These are phyloP conservation scores for Drosophila yakuba DNA, from an alignment of 1,140 invertebrate genomes.

Conservation along the genomic window DNA sequence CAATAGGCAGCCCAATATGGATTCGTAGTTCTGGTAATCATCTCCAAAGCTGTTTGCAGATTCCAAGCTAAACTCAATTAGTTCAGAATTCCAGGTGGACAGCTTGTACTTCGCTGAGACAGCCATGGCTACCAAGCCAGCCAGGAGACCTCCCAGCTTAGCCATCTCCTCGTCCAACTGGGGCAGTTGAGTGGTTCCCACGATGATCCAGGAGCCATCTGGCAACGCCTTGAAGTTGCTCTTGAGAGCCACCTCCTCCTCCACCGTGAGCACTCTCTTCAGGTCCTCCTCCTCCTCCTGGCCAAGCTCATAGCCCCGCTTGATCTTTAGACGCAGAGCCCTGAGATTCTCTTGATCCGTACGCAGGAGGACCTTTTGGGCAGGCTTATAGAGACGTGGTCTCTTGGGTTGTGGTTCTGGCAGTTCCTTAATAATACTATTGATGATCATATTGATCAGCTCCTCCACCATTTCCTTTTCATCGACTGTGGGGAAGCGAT, in stretches of 20 bases:
- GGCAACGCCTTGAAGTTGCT: conserved; percentile 70
- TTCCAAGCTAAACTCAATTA: conserved; percentile 74
- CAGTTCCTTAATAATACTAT: conserved; percentile 57
- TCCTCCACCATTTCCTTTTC: conserved; percentile 57
- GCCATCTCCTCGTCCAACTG: conserved; percentile 68
- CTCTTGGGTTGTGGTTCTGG: conserved; percentile 44
- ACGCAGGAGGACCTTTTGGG: conserved; percentile 59
- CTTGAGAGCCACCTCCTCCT: conserved; percentile 70
- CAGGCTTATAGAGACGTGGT: conserved; percentile 57
- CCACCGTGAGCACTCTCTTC: conserved; percentile 60
- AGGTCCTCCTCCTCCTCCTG: conserved; percentile 55
- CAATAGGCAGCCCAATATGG: conserved; percentile 60
- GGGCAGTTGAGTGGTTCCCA: conserved; percentile 66
- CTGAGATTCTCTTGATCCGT: conserved; percentile 68
- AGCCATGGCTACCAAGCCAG: conserved; percentile 59
- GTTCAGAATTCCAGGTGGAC: conserved; percentile 73
- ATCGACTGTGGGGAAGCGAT: conserved; percentile 56
- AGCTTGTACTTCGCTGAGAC: conserved; percentile 72
- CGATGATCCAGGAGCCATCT: conserved; percentile 75
- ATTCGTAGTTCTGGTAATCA: conserved; percentile 71
- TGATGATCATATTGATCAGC: conserved; percentile 60
- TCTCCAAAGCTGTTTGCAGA: conserved; percentile 70
- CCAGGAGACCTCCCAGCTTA: conserved; percentile 69
- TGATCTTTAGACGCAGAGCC: conserved; percentile 64
- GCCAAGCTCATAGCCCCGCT: conserved; percentile 70